phyloP scores from a whole-genome alignment of 2,113 vertebrate genomes.

The Elachura formosa region DNA sequence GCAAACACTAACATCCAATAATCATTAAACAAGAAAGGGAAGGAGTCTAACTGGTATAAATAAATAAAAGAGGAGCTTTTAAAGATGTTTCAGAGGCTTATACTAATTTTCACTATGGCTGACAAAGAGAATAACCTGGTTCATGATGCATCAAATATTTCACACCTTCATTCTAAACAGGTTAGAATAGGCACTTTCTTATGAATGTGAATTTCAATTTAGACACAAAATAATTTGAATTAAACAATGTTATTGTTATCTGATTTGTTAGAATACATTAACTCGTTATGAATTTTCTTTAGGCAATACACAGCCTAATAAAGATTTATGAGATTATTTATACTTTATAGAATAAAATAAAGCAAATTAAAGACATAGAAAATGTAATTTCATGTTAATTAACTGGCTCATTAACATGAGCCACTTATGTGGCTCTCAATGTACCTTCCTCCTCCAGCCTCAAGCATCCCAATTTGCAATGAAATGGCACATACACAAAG shows the following conservation, averaged over 20 bases:
- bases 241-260: background rate
- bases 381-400: background rate
- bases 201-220: background rate
- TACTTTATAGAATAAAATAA: background rate
- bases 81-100: background rate
- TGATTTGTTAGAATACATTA: background rate
- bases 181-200: background rate
- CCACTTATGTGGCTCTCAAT: background rate
- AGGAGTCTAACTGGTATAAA: background rate
- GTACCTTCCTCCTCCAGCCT: background rate
- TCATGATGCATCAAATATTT: background rate
- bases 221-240: background rate
- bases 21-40: background rate
- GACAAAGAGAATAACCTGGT: background rate
- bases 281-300: background rate
- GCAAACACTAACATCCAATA: background rate
- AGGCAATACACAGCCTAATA: background rate
- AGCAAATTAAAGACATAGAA: background rate
- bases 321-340: background rate
- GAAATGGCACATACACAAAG: background rate
- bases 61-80: background rate
- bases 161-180: background rate
- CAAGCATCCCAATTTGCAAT: background rate
- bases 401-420: background rate
- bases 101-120: background rate